These are phyloP conservation scores for Fistularia tabacaria DNA, from an alignment of 2,797 vertebrate species.

Conservation along the genomic window DNA sequence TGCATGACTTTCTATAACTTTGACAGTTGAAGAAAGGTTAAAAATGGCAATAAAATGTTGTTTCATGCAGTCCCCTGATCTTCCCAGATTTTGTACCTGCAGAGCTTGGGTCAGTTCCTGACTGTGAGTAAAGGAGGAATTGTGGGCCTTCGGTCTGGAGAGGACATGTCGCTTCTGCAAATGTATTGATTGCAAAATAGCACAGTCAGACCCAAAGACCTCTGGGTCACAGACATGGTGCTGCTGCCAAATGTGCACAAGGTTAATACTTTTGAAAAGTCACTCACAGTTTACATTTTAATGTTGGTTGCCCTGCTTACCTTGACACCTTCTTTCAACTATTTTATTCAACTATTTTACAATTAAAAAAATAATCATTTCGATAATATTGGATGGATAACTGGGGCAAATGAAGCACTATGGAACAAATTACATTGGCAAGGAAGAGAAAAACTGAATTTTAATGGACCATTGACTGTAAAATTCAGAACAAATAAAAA, in stretches of 20 bases:
- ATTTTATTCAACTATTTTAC: too few relatives aligned
- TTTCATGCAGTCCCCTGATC: slow-evolving; percentile 7
- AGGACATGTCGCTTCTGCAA: slow-evolving; percentile 74
- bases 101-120: slow-evolving; percentile 73
- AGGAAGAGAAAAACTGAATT: too few relatives aligned
- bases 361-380: too few relatives aligned
- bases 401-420: too few relatives aligned
- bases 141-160: slow-evolving; percentile 72
- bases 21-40: neutral
- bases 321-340: too few relatives aligned
- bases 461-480: too few relatives aligned
- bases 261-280: slow-evolving; percentile 56
- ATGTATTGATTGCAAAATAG: slow-evolving; percentile 74
- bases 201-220: slow-evolving; percentile 75
- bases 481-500: too few relatives aligned
- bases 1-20: neutral
- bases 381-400: too few relatives aligned
- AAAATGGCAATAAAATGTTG: neutral
- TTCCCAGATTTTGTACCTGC: slow-evolving; percentile 72
- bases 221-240: slow-evolving; percentile 83
- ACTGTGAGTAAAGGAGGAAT: slow-evolving; percentile 80
- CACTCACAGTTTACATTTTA: neutral
- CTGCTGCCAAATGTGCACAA: slow-evolving; percentile 80
- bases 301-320: too few relatives aligned
- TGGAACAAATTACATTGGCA: too few relatives aligned